Conservation (phyloP, 1,140 invertebrate species). For the Cherax destructor region DNA sequence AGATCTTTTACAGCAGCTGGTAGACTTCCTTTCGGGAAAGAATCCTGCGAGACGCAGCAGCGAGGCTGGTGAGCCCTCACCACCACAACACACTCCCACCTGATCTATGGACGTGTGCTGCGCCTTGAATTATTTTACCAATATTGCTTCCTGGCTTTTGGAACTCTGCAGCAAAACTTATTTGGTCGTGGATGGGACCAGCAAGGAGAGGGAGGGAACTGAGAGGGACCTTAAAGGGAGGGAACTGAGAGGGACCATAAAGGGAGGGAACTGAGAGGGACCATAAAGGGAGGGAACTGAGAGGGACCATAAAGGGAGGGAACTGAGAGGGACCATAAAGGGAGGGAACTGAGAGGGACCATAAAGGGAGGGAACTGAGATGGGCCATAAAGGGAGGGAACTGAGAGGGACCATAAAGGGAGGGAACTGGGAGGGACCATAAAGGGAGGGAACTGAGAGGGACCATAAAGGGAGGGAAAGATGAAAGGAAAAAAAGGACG, state of each 20-base stretch:
- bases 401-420: neutral
- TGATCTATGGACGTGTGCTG: neutral
- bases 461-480: neutral
- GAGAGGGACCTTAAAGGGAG: neutral
- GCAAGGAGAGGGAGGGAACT: slow-evolving; percentile 8
- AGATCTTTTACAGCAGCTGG: too few relatives aligned
- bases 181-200: neutral
- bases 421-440: neutral
- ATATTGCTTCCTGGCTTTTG: neutral
- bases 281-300: neutral
- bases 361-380: slow-evolving; percentile 4
- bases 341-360: neutral
- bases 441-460: neutral
- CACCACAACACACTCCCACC: too few relatives aligned
- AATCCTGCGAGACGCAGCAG: too few relatives aligned
- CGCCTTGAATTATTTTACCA: neutral
- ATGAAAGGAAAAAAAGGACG: neutral
- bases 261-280: neutral
- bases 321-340: neutral
- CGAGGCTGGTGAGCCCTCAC: too few relatives aligned
- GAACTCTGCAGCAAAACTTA: neutral
- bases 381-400: neutral
- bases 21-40: too few relatives aligned
- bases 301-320: slow-evolving; percentile 3
- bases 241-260: neutral